phyloP scores from a whole-genome alignment of 2,888 invertebrate species.

The Entomobrya multifasciata region DNA sequence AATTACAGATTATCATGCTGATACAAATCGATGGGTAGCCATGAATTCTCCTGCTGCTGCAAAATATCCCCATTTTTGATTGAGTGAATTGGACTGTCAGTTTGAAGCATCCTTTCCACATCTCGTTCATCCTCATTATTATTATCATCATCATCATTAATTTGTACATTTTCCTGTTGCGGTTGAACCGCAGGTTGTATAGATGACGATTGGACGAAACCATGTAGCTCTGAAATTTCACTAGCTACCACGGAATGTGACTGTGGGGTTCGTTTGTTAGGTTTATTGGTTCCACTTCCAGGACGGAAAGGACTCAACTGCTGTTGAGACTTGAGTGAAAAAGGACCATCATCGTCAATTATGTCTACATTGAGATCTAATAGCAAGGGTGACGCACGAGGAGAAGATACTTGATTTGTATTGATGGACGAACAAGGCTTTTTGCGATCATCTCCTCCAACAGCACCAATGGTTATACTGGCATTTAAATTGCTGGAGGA shows the following conservation, averaged over 20 bases:
- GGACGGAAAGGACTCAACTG: conserved; percentile 8
- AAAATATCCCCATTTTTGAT: conserved; percentile 6
- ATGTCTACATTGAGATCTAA: conserved; percentile 65
- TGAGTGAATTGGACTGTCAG: conserved; percentile 42
- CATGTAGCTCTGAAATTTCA: conserved; percentile 42
- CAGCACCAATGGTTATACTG: neutral
- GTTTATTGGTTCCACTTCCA: conserved; percentile 18
- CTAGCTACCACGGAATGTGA: neutral
- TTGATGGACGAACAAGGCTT: conserved; percentile 13
- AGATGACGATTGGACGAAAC: no score
- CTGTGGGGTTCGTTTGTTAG: conserved; percentile 17
- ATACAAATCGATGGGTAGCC: conserved; percentile 61
- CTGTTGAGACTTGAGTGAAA: conserved; percentile 52
- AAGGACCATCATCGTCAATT: conserved; percentile 63
- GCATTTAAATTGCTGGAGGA: neutral
- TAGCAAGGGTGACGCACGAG: conserved; percentile 32
- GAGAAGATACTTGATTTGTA: neutral
- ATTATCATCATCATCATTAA: neutral
- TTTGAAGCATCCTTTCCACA: conserved; percentile 32
- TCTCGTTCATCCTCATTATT: conserved; percentile 25
- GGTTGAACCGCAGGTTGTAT: conserved; percentile 16
- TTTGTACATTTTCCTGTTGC: neutral
- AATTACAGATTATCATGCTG: conserved; percentile 66
- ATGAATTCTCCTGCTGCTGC: conserved; percentile 16
- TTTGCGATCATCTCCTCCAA: neutral